Evolutionary conservation across 2,797 vertebrate species (phyloP).

Genomic region (Tokudaia tokunoshimensis): DNA sequence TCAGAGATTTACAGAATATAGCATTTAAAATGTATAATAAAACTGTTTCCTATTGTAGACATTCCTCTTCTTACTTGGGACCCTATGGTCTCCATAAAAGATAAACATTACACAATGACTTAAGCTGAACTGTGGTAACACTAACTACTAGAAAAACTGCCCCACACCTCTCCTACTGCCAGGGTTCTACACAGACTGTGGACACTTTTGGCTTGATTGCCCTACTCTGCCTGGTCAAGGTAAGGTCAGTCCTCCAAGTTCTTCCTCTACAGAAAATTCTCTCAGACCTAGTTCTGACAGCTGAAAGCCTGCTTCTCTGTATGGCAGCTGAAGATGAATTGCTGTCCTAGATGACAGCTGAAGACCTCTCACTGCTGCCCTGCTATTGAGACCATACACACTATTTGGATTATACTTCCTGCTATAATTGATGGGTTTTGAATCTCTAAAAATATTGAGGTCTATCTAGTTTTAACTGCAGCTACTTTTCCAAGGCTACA

Average conservation of each 20-base stretch:
- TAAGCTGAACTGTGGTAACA: neutral
- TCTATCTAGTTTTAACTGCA: too few relatives aligned
- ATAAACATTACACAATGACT: neutral
- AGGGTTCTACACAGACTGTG: neutral
- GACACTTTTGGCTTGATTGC: neutral
- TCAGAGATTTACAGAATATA: neutral
- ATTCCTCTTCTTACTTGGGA: neutral
- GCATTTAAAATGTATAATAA: neutral
- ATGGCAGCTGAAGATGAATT: neutral
- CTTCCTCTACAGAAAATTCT: neutral
- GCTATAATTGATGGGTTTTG: neutral
- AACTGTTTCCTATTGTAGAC: neutral
- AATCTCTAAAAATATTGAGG: too few relatives aligned
- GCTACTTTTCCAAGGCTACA: too few relatives aligned
- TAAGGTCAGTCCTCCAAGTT: neutral
- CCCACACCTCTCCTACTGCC: neutral
- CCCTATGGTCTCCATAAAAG: neutral
- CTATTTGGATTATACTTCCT: neutral
- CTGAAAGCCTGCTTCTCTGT: too few relatives aligned
- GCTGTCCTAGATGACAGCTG: too few relatives aligned
- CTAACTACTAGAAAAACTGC: neutral
- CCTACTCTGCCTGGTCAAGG: neutral
- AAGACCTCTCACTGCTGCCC: neutral
- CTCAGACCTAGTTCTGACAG: neutral
- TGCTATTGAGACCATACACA: neutral